A percentile compares a stretch with the other conserved stretches of the same genome.
Evolutionary conservation across 2,113 vertebrate species (phyloP).

Genomic region (Cygnus atratus): DNA sequence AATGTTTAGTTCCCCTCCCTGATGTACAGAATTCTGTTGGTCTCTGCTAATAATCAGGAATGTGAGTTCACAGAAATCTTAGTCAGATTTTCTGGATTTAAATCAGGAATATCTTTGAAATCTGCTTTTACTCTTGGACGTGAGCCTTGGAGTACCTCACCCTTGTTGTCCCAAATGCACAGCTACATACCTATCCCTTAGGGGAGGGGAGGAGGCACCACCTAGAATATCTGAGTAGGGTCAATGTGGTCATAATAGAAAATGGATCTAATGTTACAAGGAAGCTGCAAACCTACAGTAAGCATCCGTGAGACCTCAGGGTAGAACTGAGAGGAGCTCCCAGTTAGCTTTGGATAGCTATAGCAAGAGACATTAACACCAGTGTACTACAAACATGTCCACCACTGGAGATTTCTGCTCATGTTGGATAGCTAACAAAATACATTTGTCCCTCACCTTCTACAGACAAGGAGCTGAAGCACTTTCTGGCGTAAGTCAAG

Average conservation of each 20-base stretch:
- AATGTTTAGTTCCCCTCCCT: not conserved
- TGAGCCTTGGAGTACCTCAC: not conserved
- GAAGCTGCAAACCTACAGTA: not conserved
- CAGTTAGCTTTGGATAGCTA: not conserved
- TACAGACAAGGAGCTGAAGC: not conserved
- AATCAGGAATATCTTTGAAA: not conserved
- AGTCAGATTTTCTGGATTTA: not conserved
- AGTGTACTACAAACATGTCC: not conserved
- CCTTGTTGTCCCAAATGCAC: not conserved
- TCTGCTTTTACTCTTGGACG: not conserved
- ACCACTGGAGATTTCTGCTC: not conserved
- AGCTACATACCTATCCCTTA: not conserved
- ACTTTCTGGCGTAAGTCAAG: not conserved
- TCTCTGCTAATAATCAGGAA: not conserved
- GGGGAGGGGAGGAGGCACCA: not conserved
- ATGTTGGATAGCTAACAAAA: not conserved
- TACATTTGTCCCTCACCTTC: not conserved
- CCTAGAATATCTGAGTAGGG: not conserved
- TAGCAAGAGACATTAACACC: not conserved
- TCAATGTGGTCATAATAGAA: not conserved
- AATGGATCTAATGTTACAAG: not conserved
- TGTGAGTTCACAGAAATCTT: not conserved
- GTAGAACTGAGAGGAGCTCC: not conserved
- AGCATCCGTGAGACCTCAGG: not conserved
- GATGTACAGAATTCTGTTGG: not conserved